Evolutionary conservation across 2,113 vertebrate species (phyloP), one percentile per base, ranked within the genome.

Genomic region (Azemiops feae): DNA sequence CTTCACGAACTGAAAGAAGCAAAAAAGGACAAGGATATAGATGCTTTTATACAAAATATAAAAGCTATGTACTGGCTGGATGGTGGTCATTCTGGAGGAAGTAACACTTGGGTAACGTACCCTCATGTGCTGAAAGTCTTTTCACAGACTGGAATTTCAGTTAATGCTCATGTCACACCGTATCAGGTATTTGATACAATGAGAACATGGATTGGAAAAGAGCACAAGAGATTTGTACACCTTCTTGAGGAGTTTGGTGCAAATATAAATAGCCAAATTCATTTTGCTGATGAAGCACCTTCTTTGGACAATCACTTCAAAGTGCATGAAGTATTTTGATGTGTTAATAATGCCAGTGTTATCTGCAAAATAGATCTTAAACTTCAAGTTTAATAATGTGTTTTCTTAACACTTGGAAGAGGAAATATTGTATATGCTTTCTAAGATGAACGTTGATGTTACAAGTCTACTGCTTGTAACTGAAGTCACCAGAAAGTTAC

Each of bases 281-380:
- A 99, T 97, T 99, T 99, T 96, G 97, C 98, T 88, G 98, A 98
- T 4, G 98, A 99, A 60, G 96, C 97, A 2, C 97, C 98, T 54
- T 99, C 98, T 93, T 98, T 99, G 95, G 98, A 99, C 69, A 99
- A 99, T 97, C 99, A 99, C 97, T 99, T 99, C 97, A 98, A 98
- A 97, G 98, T 99, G 96, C 98, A 99, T 94, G 98, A 98, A 97
- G 97, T 98, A 88, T 98, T 98, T 95, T 98, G 96, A 98, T 94
- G 92, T 92, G 94, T 53, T 47, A 69, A 85, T 22, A 85, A 86
- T 93, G 81, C 81, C 89, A 95, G 93, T 94, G 34, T 91, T 96
- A 22, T 85, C 60, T 94, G 60, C 69, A 95, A 93, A 94, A 96
- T 88, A 95, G 94, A 96, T 96, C 92, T 93, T 93, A 92, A 87